Conservation (phyloP, 2,888 invertebrate species). For the Melanchra persicariae region DNA sequence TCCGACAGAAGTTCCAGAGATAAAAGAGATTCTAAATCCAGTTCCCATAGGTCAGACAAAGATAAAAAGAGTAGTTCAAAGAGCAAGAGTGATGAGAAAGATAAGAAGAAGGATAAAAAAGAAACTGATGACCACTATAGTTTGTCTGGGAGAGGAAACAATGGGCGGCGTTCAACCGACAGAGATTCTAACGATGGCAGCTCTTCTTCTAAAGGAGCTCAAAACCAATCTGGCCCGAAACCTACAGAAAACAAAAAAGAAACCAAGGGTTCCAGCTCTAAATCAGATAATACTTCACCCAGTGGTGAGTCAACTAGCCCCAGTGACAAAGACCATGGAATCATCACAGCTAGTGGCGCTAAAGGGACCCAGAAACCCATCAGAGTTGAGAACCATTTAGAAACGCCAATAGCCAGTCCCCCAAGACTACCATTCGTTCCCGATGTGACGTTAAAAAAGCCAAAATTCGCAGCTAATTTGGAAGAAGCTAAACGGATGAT, state of each 20-base stretch:
- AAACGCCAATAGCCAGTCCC: slow-evolving; percentile 80
- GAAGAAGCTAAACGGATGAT: slow-evolving; percentile 92
- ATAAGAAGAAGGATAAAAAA: slow-evolving; percentile 88
- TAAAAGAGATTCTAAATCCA: slow-evolving; percentile 80
- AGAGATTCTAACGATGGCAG: slow-evolving; percentile 95
- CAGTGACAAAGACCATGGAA: slow-evolving; percentile 85
- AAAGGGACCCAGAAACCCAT: slow-evolving; percentile 78
- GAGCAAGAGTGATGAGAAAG: slow-evolving; percentile 86
- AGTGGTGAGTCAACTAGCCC: slow-evolving; percentile 89
- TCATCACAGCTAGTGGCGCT: slow-evolving; percentile 69
- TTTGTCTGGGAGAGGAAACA: slow-evolving; percentile 91
- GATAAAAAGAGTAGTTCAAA: slow-evolving; percentile 83
- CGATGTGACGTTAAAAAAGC: slow-evolving; percentile 91
- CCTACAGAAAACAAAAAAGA: slow-evolving; percentile 82
- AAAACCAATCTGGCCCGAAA: slow-evolving; percentile 80
- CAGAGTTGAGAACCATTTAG: slow-evolving; percentile 84
- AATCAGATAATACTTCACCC: slow-evolving; percentile 85
- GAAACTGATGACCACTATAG: slow-evolving; percentile 93
- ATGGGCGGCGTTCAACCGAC: slow-evolving; percentile 94
- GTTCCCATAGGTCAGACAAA: slow-evolving; percentile 85
- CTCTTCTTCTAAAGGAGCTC: slow-evolving; percentile 87
- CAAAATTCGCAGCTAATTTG: slow-evolving; percentile 93
- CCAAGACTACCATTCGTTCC: slow-evolving; percentile 85
- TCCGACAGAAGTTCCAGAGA: slow-evolving; percentile 77
- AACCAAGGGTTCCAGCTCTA: slow-evolving; percentile 84